Conservation (phyloP, 2,113 vertebrate species). For the Neodon shergylaensis region DNA sequence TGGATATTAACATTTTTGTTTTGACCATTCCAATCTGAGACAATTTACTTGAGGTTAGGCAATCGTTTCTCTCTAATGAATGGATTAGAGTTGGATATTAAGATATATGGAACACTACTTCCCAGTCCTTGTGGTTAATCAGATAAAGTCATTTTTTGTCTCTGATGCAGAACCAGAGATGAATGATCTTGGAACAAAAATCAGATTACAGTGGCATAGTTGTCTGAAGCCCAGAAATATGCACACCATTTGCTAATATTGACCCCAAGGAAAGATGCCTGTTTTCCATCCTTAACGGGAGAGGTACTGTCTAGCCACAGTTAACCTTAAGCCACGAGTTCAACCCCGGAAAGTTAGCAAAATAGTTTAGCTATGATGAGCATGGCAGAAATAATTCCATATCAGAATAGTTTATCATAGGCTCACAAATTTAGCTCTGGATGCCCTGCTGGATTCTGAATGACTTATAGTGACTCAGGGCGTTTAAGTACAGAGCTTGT, state of each 20-base stretch:
- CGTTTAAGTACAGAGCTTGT: conserved; percentile 27
- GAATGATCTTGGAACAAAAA: conserved; percentile 70
- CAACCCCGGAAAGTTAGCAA: conserved; percentile 2
- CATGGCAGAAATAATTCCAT: neutral
- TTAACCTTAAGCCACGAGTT: conserved; percentile 5
- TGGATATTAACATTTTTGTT: conserved; percentile 73
- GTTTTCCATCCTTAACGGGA: conserved; percentile 33
- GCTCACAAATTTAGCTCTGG: neutral
- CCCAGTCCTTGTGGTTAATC: conserved; percentile 64
- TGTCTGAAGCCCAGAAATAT: conserved; percentile 50
- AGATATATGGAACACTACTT: conserved; percentile 68
- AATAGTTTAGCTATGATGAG: neutral
- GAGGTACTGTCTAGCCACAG: neutral
- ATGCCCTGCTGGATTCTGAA: neutral
- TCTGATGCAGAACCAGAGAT: conserved; percentile 67
- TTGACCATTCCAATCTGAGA: conserved; percentile 71
- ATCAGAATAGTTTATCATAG: neutral
- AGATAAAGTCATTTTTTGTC: conserved; percentile 77
- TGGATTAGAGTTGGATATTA: conserved; percentile 66
- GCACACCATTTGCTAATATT: conserved; percentile 25
- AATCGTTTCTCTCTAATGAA: conserved; percentile 71
- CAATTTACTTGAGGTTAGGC: conserved; percentile 68
- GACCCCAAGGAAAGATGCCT: conserved; percentile 36
- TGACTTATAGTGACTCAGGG: neutral
- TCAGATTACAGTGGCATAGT: conserved; percentile 63